Conservation (phyloP, 2,113 vertebrate genomes). For the Gopherus flavomarginatus region DNA sequence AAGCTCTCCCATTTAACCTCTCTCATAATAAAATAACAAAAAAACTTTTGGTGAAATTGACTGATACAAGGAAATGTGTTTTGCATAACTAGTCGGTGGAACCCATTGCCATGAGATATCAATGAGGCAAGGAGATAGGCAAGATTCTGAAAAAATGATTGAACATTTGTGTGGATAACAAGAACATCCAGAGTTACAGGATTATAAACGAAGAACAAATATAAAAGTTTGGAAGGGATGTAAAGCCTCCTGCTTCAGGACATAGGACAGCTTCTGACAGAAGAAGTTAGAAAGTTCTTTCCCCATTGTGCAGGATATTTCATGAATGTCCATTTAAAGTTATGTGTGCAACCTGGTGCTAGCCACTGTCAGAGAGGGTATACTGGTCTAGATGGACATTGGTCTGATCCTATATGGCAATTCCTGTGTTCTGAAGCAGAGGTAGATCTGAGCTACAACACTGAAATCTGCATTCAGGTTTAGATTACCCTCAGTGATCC, state of each 20-base stretch:
- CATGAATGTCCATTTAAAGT: background rate
- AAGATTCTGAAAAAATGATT: no score
- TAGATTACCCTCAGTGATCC: background rate
- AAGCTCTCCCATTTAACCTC: conserved; percentile 4
- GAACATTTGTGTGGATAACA: no score
- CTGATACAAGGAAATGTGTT: background rate
- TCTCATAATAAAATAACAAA: background rate
- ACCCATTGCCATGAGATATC: no score
- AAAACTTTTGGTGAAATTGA: conserved; percentile 14
- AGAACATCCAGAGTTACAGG: no score
- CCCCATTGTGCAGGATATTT: background rate
- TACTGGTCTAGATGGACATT: background rate
- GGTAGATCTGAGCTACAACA: background rate
- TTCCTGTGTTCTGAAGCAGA: background rate
- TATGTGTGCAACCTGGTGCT: background rate
- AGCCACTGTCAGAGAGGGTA: background rate
- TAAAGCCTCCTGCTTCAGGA: no score
- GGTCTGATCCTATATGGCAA: background rate
- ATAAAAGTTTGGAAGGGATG: no score
- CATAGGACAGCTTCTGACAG: background rate
- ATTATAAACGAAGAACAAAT: no score
- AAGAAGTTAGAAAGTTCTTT: background rate
- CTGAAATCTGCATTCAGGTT: background rate
- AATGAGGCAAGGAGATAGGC: no score
- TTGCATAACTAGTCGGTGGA: background rate